Evolutionary conservation across 2,113 vertebrate species (phyloP).

Genomic region (Muscicapa adusta): DNA sequence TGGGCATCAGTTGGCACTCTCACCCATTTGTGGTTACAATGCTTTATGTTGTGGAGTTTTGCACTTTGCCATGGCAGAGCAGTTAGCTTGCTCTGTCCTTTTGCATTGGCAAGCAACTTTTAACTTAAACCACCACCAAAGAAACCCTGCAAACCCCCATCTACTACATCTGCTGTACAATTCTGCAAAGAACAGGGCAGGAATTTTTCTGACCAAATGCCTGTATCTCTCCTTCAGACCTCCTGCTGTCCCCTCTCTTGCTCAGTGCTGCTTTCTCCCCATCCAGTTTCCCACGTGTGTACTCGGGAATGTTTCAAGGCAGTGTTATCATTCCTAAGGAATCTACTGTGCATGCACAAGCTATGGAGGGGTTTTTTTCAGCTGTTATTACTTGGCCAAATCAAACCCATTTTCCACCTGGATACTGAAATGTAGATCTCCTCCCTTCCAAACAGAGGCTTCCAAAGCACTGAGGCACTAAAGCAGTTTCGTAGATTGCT

Average conservation of each 20-base stretch:
- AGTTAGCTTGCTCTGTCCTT: background rate
- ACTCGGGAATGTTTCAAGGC: constrained; percentile 14
- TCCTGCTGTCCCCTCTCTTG: constrained; percentile 38
- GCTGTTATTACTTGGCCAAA: constrained; percentile 58
- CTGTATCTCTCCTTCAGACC: background rate
- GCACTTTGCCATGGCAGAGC: background rate
- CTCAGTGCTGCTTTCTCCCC: background rate
- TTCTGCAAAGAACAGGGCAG: background rate
- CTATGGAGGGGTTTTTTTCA: background rate
- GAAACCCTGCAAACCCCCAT: background rate
- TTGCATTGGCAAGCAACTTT: background rate
- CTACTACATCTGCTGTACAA: background rate
- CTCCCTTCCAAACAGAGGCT: constrained; percentile 48
- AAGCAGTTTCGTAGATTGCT: constrained; percentile 5
- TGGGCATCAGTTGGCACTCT: background rate
- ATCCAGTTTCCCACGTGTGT: background rate
- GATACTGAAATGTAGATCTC: constrained; percentile 8
- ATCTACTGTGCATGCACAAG: constrained; percentile 38
- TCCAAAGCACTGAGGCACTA: constrained; percentile 31
- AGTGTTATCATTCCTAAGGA: constrained; percentile 60
- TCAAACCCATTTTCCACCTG: constrained; percentile 56
- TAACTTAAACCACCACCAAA: background rate
- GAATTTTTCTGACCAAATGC: background rate
- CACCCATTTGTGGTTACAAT: background rate
- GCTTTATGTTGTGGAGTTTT: background rate